Evolutionary conservation across 2,888 invertebrate genomes (phyloP).

Genomic region (Lasius platythorax): DNA sequence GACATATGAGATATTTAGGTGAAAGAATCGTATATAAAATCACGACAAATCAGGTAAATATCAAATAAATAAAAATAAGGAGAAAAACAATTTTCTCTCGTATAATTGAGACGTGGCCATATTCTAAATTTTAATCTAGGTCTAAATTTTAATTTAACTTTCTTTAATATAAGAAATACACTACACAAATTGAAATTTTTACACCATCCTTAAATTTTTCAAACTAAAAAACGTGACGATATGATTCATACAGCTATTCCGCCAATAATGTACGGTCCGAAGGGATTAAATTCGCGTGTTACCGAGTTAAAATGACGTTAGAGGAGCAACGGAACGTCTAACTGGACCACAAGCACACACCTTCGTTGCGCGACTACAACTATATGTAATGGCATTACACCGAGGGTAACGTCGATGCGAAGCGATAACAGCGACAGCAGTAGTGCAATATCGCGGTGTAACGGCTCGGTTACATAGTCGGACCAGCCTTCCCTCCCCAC

Average conservation of each 20-base stretch:
- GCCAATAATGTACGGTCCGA: background rate
- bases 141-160: background rate
- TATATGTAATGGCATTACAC: constrained; percentile 5
- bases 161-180: background rate
- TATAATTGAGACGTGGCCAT: too few species aligned
- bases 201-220: background rate
- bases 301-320: background rate
- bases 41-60: background rate
- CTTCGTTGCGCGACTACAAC: background rate
- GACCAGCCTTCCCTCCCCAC: too few species aligned
- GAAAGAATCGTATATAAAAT: background rate
- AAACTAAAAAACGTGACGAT: background rate
- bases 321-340: too few species aligned
- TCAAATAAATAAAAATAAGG: background rate
- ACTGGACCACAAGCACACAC: background rate
- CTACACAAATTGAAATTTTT: background rate
- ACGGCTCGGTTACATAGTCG: constrained; percentile 13
- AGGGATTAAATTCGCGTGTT: background rate
- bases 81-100: background rate
- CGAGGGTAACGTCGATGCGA: background rate
- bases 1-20: background rate
- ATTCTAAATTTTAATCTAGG: background rate
- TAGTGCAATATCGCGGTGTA: constrained; percentile 25
- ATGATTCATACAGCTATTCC: background rate
- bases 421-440: background rate